A percentile compares a stretch with the other conserved stretches of the same genome.
These are phyloP conservation scores for Platycnemis pennipes DNA, from an alignment of 2,888 invertebrate genomes.

Conservation along the genomic window DNA sequence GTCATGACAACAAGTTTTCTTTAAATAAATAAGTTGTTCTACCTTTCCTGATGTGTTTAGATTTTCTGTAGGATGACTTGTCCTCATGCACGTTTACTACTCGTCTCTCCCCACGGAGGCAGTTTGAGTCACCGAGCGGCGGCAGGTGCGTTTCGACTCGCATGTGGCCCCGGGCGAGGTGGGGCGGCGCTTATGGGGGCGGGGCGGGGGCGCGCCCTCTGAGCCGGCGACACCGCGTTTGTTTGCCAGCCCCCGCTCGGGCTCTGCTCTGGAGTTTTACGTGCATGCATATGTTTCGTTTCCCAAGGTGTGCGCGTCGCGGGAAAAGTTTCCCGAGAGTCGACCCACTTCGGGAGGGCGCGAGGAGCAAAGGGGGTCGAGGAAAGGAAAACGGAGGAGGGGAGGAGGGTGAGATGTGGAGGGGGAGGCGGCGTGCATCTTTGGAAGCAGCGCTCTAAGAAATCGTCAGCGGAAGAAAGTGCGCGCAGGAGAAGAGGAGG, in stretches of 20 bases:
- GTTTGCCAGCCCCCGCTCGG: background rate
- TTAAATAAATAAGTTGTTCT: no score
- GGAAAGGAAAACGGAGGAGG: conserved; percentile 40
- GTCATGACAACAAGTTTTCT: no score
- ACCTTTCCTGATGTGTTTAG: no score
- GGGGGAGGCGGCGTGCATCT: conserved; percentile 28
- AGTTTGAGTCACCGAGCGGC: no score
- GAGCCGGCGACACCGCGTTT: background rate
- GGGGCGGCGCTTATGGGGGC: background rate
- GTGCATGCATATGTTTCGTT: background rate
- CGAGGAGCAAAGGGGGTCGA: conserved; percentile 25
- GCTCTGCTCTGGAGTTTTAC: background rate
- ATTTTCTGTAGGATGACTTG: no score
- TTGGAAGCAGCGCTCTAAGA: background rate
- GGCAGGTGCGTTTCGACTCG: background rate
- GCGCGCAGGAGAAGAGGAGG: background rate
- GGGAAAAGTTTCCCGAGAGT: conserved; percentile 49
- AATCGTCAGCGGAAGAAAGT: conserved; percentile 37
- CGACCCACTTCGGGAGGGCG: conserved; percentile 29
- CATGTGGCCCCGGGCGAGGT: background rate
- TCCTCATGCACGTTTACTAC: no score
- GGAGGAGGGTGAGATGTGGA: background rate
- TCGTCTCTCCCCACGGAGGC: no score
- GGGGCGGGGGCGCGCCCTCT: background rate
- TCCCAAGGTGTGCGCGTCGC: conserved; percentile 13